phyloP scores from a whole-genome alignment of 2,888 invertebrate genomes.

The Sarcophaga variegata region DNA sequence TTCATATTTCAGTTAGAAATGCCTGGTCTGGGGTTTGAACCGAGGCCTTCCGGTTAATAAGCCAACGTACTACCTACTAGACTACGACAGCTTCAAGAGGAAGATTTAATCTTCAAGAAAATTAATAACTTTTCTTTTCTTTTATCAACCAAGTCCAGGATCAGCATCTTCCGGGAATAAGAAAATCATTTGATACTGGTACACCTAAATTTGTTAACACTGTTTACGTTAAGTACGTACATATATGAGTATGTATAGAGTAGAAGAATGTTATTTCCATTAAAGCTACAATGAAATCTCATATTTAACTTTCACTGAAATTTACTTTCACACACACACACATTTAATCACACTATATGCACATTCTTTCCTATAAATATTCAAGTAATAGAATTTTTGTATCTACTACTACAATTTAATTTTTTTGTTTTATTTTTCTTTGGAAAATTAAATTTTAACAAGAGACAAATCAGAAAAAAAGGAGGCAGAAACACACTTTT shows the following conservation, averaged over 20 bases:
- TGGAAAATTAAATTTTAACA: slow-evolving; percentile 63
- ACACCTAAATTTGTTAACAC: background rate
- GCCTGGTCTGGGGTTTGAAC: no score
- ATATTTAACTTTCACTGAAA: slow-evolving; percentile 47
- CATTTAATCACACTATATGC: background rate
- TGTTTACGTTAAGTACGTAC: background rate
- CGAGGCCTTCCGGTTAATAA: no score
- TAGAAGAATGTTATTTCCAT: slow-evolving; percentile 14
- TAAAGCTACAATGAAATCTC: slow-evolving; percentile 29
- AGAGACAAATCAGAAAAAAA: slow-evolving; percentile 24
- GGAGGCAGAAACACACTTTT: slow-evolving; percentile 19
- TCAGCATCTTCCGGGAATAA: no score
- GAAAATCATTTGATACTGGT: no score
- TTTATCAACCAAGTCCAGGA: no score
- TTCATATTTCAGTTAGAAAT: no score
- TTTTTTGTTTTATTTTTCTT: background rate
- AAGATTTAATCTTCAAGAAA: no score
- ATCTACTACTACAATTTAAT: slow-evolving; percentile 41
- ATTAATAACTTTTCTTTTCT: no score
- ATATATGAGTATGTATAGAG: background rate
- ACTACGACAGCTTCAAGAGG: no score
- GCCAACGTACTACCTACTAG: no score
- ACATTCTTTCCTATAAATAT: background rate
- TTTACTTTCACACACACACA: slow-evolving; percentile 19
- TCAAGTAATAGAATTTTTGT: slow-evolving; percentile 35